A percentile compares a stretch with the other conserved stretches of the same genome.
These are phyloP conservation scores for Lordiphosa mommai DNA, from an alignment of 1,140 invertebrate genomes.

Conservation along the genomic window DNA sequence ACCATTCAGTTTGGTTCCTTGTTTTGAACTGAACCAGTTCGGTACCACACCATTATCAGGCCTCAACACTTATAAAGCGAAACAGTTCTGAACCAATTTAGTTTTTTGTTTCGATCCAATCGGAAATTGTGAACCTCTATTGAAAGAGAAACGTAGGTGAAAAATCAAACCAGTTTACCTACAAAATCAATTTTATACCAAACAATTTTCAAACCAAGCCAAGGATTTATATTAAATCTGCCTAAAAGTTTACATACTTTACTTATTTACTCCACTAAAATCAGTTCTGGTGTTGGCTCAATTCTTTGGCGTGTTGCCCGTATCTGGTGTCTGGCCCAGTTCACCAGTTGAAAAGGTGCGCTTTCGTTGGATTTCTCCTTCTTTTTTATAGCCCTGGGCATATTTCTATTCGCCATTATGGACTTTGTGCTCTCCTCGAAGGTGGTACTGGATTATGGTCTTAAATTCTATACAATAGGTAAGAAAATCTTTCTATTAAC, in stretches of 20 bases:
- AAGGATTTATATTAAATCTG: no score
- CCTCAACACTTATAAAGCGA: no score
- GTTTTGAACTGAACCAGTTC: no score
- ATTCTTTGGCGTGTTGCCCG: constrained; percentile 61
- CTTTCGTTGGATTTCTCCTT: constrained; percentile 54
- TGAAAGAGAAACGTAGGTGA: no score
- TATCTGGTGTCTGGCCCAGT: constrained; percentile 47
- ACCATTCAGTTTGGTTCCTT: no score
- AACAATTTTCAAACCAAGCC: background rate
- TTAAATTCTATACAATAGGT: constrained; percentile 71
- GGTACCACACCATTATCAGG: no score
- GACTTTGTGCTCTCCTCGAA: constrained; percentile 52
- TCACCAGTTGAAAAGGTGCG: constrained; percentile 32
- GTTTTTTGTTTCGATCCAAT: no score
- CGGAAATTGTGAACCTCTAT: no score
- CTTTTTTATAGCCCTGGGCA: constrained; percentile 33
- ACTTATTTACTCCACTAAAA: background rate
- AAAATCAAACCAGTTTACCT: no score
- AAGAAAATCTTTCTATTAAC: background rate
- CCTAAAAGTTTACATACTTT: no score
- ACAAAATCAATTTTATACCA: no score
- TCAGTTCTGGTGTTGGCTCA: constrained; percentile 59
- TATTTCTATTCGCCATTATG: constrained; percentile 50
- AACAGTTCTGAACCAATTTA: no score
- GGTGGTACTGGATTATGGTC: constrained; percentile 46